These are phyloP conservation scores for Chionis minor DNA, from an alignment of 2,113 vertebrate species.

Conservation along the genomic window DNA sequence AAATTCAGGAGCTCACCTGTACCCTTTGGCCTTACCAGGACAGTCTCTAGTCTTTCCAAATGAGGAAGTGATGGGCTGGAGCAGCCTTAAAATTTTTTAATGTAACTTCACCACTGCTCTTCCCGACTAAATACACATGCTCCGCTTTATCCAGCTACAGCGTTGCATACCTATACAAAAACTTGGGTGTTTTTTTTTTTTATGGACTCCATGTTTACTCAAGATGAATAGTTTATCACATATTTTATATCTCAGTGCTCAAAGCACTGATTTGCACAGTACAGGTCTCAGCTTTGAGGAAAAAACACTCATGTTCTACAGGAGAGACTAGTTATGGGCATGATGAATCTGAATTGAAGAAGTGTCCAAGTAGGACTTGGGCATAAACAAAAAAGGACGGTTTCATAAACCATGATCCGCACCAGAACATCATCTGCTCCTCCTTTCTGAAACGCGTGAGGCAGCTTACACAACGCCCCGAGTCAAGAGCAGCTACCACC, in stretches of 20 bases:
- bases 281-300: background rate
- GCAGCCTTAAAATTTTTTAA: background rate
- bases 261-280: background rate
- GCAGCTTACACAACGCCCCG: background rate
- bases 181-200: background rate
- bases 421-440: background rate
- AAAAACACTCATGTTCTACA: background rate
- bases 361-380: background rate
- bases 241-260: background rate
- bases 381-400: background rate
- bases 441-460: background rate
- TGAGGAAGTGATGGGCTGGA: background rate
- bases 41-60: background rate
- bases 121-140: background rate
- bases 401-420: background rate
- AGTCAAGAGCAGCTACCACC: background rate
- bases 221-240: background rate
- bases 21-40: background rate
- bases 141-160: background rate
- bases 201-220: background rate
- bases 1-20: background rate
- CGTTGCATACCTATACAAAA: background rate
- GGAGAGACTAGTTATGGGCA: background rate
- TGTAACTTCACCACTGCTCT: background rate
- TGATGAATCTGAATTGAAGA: background rate